These are phyloP conservation scores for Metellina segmentata DNA, from an alignment of 2,888 invertebrate genomes.

Conservation along the genomic window DNA sequence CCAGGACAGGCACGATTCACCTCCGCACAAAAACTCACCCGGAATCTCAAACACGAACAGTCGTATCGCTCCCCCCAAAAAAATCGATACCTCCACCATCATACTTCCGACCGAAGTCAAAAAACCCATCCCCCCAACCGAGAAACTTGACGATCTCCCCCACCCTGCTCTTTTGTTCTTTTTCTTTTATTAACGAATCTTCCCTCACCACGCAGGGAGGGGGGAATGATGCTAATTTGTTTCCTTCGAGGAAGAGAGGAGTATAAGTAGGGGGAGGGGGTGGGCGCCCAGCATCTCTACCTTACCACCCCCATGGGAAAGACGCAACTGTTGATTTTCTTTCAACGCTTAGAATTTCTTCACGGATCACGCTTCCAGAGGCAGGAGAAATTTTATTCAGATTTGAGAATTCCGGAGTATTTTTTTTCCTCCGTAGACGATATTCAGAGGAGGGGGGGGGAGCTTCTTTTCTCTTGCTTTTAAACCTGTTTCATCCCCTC, in stretches of 20 bases:
- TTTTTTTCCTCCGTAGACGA: background rate
- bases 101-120: constrained; percentile 1
- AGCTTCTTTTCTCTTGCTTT: too few relatives aligned
- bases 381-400: background rate
- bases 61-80: background rate
- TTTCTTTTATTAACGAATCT: background rate
- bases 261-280: background rate
- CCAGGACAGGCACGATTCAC: background rate
- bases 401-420: background rate
- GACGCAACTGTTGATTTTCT: background rate
- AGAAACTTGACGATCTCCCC: background rate
- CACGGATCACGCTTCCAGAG: background rate
- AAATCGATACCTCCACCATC: background rate
- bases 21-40: background rate
- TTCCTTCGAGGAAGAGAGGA: background rate
- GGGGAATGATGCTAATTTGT: constrained; percentile 15
- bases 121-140: constrained; percentile 1
- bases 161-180: background rate
- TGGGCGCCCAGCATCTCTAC: background rate
- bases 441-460: background rate
- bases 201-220: background rate
- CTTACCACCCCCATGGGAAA: background rate
- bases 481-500: too few relatives aligned
- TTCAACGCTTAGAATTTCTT: background rate
- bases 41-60: background rate